phyloP scores from a whole-genome alignment of 2,113 vertebrate genomes.

The Gambusia affinis region DNA sequence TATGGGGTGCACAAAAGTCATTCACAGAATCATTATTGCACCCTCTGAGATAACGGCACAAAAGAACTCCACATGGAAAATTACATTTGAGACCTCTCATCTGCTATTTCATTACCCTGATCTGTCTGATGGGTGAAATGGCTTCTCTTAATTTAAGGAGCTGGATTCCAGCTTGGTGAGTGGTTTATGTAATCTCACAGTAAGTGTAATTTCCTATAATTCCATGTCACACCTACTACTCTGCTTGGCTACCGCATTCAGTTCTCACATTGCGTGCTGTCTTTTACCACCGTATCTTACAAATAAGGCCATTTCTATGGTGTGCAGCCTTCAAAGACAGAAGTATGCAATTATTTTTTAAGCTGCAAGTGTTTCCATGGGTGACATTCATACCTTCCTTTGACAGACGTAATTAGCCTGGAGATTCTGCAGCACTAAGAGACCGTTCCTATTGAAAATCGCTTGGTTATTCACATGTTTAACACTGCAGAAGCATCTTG shows the following conservation, averaged over 20 bases:
- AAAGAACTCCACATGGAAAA: conserved; percentile 83
- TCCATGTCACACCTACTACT: conserved; percentile 78
- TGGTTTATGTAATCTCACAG: conserved; percentile 82
- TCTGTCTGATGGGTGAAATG: conserved; percentile 81
- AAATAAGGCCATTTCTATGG: conserved; percentile 89
- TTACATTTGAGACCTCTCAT: conserved; percentile 83
- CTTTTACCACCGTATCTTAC: conserved; percentile 63
- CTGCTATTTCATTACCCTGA: conserved; percentile 84
- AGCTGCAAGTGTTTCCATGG: conserved; percentile 78
- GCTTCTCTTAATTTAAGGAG: conserved; percentile 85
- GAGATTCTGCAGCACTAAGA: conserved; percentile 72
- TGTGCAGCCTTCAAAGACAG: conserved; percentile 78
- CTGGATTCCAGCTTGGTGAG: conserved; percentile 80
- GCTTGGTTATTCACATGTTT: conserved; percentile 50
- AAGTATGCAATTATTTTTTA: conserved; percentile 86
- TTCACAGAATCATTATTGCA: conserved; percentile 84
- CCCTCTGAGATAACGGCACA: conserved; percentile 82
- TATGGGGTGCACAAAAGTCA: conserved; percentile 81
- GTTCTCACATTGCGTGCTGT: conserved; percentile 65
- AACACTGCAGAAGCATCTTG: conserved; percentile 50
- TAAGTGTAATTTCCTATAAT: conserved; percentile 83
- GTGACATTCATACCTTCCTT: conserved; percentile 82
- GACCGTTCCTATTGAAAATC: conserved; percentile 59
- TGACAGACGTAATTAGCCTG: conserved; percentile 81
- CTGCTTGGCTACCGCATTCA: conserved; percentile 77